Evolutionary conservation across 1,140 invertebrate genomes (phyloP).

Genomic region (Atopsyche davidsoni): DNA sequence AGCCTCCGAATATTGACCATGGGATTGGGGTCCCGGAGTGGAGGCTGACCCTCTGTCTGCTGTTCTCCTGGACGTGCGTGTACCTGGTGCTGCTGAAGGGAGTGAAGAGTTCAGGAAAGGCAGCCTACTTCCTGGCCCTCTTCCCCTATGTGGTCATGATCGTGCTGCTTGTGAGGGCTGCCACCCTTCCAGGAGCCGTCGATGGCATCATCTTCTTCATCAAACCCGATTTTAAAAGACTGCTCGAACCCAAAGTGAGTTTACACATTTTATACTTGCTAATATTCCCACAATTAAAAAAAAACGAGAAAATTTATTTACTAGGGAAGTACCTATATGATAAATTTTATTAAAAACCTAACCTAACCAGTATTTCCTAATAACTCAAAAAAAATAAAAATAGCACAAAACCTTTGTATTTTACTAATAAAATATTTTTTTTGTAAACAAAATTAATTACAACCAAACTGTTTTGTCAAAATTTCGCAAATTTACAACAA

Average conservation of each 20-base stretch:
- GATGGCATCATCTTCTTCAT: conserved; percentile 74
- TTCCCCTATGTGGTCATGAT: conserved; percentile 70
- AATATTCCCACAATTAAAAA: neutral
- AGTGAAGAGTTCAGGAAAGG: conserved; percentile 59
- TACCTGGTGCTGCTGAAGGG: conserved; percentile 58
- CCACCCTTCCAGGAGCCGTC: conserved; percentile 68
- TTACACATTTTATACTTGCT: conserved; percentile 38
- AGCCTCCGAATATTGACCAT: conserved; percentile 53
- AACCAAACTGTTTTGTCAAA: too few relatives aligned
- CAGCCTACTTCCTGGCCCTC: conserved; percentile 64
- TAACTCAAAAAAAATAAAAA: too few relatives aligned
- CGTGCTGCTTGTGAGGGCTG: conserved; percentile 54
- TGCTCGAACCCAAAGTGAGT: conserved; percentile 57
- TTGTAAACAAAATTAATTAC: too few relatives aligned
- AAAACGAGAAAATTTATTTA: neutral
- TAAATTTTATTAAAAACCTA: too few relatives aligned
- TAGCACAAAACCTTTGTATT: too few relatives aligned
- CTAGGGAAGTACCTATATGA: neutral
- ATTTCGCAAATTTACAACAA: too few relatives aligned
- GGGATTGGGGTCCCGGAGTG: conserved; percentile 58
- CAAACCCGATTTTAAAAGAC: conserved; percentile 60
- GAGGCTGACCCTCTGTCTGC: conserved; percentile 60
- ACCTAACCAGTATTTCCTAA: too few relatives aligned
- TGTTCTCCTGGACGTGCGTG: conserved; percentile 65
- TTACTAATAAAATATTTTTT: too few relatives aligned